Percentiles rank a stretch among this genome's conserved stretches.
These are phyloP conservation scores for Amblyopsis rosae DNA, from an alignment of 2,113 vertebrate genomes.

Conservation along the genomic window DNA sequence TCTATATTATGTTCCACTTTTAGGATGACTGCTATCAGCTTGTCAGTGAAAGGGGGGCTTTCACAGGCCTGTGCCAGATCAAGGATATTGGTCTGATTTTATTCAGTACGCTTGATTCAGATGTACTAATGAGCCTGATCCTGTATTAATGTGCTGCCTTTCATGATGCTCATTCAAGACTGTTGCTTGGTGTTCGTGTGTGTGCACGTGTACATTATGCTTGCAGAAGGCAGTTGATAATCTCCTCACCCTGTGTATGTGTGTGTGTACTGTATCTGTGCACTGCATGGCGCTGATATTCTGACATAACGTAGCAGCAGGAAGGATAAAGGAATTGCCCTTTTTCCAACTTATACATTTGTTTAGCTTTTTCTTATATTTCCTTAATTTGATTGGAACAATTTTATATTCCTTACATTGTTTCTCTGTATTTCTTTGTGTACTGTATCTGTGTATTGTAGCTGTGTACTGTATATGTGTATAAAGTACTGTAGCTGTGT, in stretches of 20 bases:
- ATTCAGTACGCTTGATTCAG: slow-evolving; percentile 24
- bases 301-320: not conserved
- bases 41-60: slow-evolving; percentile 29
- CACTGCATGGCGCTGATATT: not conserved
- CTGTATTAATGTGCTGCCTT: slow-evolving; percentile 14
- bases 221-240: not conserved
- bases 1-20: slow-evolving; percentile 24
- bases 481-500: too few species aligned
- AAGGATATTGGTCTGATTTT: slow-evolving; percentile 29
- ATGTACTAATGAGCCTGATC: not conserved
- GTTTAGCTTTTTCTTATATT: too few species aligned
- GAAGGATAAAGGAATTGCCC: not conserved
- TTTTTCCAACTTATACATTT: too few species aligned
- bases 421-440: too few species aligned
- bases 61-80: not conserved
- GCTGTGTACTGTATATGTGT: too few species aligned
- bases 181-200: slow-evolving; percentile 22
- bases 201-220: not conserved
- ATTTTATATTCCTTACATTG: too few species aligned
- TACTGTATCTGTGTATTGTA: too few species aligned
- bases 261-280: not conserved
- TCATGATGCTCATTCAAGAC: slow-evolving; percentile 23
- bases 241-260: not conserved
- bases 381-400: too few species aligned
- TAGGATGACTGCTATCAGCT: slow-evolving; percentile 15